A percentile compares a stretch with the other conserved stretches of the same genome.
Conservation (phyloP, 2,113 vertebrate genomes). For the Centrocercus urophasianus region DNA sequence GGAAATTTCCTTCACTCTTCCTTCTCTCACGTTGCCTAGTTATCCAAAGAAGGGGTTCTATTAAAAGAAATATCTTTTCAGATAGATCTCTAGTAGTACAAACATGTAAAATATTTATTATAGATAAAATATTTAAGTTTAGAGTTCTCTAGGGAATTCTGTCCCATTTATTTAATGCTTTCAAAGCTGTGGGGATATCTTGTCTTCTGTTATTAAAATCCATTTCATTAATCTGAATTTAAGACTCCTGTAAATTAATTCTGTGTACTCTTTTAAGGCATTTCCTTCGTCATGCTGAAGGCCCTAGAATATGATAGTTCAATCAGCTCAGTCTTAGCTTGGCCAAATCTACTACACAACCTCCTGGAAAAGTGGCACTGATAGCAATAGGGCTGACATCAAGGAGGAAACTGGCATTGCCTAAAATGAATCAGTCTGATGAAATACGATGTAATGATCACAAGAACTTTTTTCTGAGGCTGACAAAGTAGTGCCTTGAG, state of each 20-base stretch:
- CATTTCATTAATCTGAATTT: neutral
- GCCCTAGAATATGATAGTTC: neutral
- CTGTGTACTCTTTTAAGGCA: rapidly evolving
- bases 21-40: neutral
- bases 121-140: neutral
- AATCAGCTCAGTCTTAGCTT: neutral
- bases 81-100: neutral
- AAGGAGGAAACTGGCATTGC: neutral
- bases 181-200: neutral
- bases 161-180: neutral
- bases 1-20: rapidly evolving
- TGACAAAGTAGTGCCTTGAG: neutral
- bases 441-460: slow-evolving; percentile 1
- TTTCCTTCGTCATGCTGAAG: neutral
- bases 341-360: neutral
- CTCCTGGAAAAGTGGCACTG: neutral
- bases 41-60: neutral
- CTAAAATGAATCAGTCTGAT: slow-evolving; percentile 4
- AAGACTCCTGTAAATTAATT: neutral
- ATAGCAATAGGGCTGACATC: neutral
- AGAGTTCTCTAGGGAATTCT: neutral
- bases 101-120: neutral
- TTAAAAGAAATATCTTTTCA: neutral
- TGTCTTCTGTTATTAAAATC: neutral
- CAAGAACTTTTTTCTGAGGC: neutral